Percentiles rank a stretch among this genome's conserved stretches.
Conservation (phyloP, 1,140 invertebrate genomes). For the Listronotus bonariensis region DNA sequence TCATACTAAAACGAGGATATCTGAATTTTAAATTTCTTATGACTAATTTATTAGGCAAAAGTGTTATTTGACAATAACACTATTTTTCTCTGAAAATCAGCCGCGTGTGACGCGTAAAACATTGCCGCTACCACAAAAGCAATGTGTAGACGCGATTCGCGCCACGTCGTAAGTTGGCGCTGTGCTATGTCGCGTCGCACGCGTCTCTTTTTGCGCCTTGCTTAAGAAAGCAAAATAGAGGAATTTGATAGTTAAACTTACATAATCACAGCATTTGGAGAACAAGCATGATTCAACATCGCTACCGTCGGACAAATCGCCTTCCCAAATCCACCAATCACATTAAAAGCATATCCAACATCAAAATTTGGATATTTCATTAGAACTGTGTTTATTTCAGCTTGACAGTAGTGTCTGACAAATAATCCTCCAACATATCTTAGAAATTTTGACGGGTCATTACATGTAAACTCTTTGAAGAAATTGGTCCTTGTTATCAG, state of each 20-base stretch:
- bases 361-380: conserved; percentile 28
- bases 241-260: conserved; percentile 12
- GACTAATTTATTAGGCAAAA: no score
- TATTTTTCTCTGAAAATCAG: no score
- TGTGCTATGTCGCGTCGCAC: no score
- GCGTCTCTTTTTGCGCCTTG: no score
- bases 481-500: conserved; percentile 25
- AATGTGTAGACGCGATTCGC: no score
- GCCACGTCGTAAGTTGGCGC: no score
- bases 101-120: no score
- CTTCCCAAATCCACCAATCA: conserved; percentile 21
- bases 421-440: conserved; percentile 33
- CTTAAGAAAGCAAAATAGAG: no score
- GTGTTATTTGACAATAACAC: no score
- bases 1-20: no score
- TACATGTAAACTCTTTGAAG: conserved; percentile 14
- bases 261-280: conserved; percentile 31
- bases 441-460: conserved; percentile 9
- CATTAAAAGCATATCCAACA: conserved; percentile 14
- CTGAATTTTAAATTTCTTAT: no score
- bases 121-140: no score
- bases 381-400: conserved; percentile 24
- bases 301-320: conserved; percentile 36
- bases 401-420: conserved; percentile 38
- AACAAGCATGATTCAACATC: conserved; percentile 32